A percentile compares a stretch with the other conserved stretches of the same genome.
Evolutionary conservation across 2,113 vertebrate genomes (phyloP).

Genomic region (Pelecanus crispus): DNA sequence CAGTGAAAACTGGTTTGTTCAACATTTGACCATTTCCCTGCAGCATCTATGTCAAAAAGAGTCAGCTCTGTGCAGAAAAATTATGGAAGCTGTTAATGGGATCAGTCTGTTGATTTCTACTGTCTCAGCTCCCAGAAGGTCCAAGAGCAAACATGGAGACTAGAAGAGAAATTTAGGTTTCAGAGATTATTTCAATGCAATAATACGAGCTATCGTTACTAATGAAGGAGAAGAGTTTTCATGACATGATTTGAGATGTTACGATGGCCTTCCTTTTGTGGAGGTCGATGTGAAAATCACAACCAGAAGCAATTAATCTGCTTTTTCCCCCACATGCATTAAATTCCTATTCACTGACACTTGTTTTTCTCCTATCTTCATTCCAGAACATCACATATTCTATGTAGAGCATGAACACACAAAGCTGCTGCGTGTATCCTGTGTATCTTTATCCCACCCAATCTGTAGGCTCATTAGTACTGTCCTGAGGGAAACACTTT

Average conservation of each 20-base stretch:
- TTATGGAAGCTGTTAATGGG: neutral
- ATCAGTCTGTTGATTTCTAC: neutral
- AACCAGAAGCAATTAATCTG: neutral
- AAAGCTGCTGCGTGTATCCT: neutral
- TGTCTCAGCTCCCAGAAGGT: neutral
- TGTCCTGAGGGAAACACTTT: slow-evolving; percentile 6
- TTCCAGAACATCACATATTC: neutral
- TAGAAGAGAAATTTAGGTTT: neutral
- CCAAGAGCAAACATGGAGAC: neutral
- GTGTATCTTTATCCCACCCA: neutral
- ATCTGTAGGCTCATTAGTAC: neutral
- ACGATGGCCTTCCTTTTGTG: neutral
- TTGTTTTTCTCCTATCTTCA: neutral
- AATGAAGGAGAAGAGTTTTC: neutral
- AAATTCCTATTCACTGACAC: neutral
- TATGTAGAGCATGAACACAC: neutral
- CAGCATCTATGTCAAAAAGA: neutral
- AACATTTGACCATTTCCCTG: neutral
- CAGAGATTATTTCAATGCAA: neutral
- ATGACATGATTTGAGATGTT: neutral
- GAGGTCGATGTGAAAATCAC: neutral
- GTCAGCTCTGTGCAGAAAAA: neutral
- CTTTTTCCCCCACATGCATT: neutral
- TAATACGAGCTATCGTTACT: neutral
- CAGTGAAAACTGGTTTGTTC: neutral